Base-by-base conservation (phyloP, 2,113 vertebrate species). In the Neolamprologus ventralis region DNA sequence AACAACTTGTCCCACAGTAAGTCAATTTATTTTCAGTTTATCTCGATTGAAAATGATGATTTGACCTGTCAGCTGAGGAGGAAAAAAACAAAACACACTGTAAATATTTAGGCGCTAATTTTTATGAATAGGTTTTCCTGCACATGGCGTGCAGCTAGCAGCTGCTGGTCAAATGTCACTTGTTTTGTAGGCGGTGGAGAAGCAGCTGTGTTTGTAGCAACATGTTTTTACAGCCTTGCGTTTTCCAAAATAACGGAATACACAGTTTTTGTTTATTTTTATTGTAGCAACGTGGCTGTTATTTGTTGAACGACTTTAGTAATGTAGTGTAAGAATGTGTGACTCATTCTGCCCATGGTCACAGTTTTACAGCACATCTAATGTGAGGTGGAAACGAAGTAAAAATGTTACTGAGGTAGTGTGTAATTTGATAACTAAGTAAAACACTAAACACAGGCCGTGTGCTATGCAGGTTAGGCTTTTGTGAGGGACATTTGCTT, bases 1-100 rank as follows among this genome's bases (percentile, higher is more conserved):
- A 83, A 79, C 90, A 89, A 85, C 68, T 93, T 58, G 14, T 82
- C 1, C 75, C 87, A 53, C 93, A 89, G 96, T 97, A 95, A 97
- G 96, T 96, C 87, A n/a, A 9, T 82, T 85, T 85, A 21, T 53
- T 96, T 55, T 92, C 95, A 23, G 2, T 17, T 17, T 23, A 1
- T 28, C 11, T 33, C 9, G 71, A 3, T 3, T 14, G 1, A 78
- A 49, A 31, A 78, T 31, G 9, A 19, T 21, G 2, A 49, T 68
- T 73, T 60, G 3, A 14, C 6, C 2, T 8, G 23, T 84, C 3
- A 7, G 19, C n/a, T 7, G 16, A 1, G 19, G n/a, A 37, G 33
- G 19, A 68, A 7, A 28, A 16, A 17, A 49, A 6, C 11, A 12
- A 37, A 68, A 68, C 21, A 14, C 21, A 4, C 4, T 3, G 2